These are phyloP conservation scores for Melanotaenia boesemani DNA, from an alignment of 2,797 vertebrate genomes.

Conservation along the genomic window DNA sequence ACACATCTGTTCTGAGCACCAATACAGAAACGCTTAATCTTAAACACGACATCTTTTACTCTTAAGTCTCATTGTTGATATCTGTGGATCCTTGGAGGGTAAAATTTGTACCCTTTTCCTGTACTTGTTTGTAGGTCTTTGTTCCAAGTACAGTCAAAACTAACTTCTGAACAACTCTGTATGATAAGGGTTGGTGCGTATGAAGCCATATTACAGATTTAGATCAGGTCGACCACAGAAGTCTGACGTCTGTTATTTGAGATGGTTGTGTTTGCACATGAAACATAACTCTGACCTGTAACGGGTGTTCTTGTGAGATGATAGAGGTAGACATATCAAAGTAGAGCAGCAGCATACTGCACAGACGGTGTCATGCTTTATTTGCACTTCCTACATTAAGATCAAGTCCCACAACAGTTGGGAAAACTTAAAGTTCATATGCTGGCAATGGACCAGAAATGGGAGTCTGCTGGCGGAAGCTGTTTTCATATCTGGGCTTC, in stretches of 20 bases:
- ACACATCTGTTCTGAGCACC: constrained; percentile 3
- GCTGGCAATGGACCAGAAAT: background rate
- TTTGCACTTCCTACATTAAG: background rate
- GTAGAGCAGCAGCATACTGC: background rate
- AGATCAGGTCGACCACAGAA: constrained; percentile 31
- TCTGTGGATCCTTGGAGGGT: background rate
- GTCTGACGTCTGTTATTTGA: constrained; percentile 7
- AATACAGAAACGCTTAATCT: background rate
- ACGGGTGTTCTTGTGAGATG: background rate
- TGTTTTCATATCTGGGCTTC: background rate
- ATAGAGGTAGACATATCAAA: constrained; percentile 24
- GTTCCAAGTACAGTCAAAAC: constrained; percentile 47
- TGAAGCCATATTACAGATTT: constrained; percentile 25
- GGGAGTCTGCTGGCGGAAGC: background rate
- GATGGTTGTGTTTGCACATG: constrained; percentile 39
- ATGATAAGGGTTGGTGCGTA: constrained; percentile 40
- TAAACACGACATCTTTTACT: background rate
- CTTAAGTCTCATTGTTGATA: background rate
- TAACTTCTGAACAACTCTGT: constrained; percentile 8
- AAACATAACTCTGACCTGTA: constrained; percentile 23
- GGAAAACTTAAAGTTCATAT: background rate
- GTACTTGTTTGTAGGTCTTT: constrained; percentile 14
- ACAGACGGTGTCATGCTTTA: background rate
- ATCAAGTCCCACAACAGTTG: background rate
- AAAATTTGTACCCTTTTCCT: background rate